Percentiles rank a stretch among this genome's conserved stretches.
phyloP scores from a whole-genome alignment of 2,888 invertebrate species.

The Hyposoter dolosus region DNA sequence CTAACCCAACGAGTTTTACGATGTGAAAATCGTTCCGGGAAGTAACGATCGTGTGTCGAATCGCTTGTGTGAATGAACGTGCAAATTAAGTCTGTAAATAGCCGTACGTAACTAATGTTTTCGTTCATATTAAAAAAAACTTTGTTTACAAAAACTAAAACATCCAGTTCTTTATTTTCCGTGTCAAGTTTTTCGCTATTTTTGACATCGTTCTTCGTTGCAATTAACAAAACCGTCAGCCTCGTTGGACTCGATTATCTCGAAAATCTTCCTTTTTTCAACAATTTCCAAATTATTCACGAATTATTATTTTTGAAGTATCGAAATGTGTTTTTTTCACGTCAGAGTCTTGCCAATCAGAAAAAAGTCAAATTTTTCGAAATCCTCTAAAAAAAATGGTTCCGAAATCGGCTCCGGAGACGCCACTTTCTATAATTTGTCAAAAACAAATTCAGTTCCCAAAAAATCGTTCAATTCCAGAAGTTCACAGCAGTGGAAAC shows the following conservation, averaged over 20 bases:
- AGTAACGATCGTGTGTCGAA: slow-evolving; percentile 39
- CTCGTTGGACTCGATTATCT: neutral
- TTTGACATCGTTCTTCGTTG: neutral
- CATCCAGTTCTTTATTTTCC: neutral
- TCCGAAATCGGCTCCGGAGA: too few species aligned
- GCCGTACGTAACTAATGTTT: slow-evolving; percentile 60
- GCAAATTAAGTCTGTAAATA: slow-evolving; percentile 66
- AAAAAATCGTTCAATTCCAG: too few species aligned
- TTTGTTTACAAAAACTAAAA: slow-evolving; percentile 73
- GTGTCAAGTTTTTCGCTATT: neutral
- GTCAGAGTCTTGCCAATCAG: too few species aligned
- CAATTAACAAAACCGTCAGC: neutral
- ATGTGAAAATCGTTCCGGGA: slow-evolving; percentile 12
- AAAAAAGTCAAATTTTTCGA: too few species aligned
- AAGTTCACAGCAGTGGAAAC: too few species aligned
- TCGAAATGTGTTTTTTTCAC: too few species aligned
- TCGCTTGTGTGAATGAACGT: slow-evolving; percentile 57
- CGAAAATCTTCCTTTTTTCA: neutral
- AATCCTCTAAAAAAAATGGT: too few species aligned
- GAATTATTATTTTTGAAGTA: too few species aligned
- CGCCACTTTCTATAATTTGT: too few species aligned
- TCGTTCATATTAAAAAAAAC: slow-evolving; percentile 76
- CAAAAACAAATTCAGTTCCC: too few species aligned
- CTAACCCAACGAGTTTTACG: slow-evolving; percentile 3
- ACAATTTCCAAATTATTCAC: too few species aligned